Conservation (phyloP, 1,140 invertebrate genomes). For the Babylonia areolata region DNA sequence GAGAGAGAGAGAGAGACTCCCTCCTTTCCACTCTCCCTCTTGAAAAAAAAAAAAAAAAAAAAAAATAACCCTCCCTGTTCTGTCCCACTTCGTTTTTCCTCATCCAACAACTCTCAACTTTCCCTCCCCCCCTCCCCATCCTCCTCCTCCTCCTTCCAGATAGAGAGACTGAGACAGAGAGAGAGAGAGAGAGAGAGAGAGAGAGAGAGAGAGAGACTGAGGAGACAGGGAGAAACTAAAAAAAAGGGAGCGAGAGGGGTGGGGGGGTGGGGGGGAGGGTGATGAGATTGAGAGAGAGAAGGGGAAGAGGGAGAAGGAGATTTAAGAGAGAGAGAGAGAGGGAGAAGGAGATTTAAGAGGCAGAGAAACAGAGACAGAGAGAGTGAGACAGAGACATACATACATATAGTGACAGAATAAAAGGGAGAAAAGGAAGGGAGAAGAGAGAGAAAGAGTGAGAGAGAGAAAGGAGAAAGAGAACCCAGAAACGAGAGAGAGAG, state of each 20-base stretch:
- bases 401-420: no score
- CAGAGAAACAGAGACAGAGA: background rate
- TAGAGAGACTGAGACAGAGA: background rate
- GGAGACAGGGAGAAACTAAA: background rate
- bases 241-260: background rate
- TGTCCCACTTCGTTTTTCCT: background rate
- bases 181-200: slow-evolving; percentile 11
- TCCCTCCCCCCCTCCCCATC: background rate
- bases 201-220: slow-evolving; percentile 6
- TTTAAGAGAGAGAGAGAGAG: background rate
- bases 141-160: background rate
- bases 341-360: background rate
- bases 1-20: no score
- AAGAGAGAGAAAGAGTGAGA: no score
- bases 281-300: background rate
- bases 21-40: no score
- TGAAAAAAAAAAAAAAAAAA: no score
- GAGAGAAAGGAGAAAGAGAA: no score
- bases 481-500: no score
- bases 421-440: no score
- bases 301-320: background rate
- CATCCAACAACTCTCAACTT: no score
- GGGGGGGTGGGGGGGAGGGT: background rate
- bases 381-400: no score
- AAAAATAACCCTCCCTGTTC: background rate